These are phyloP conservation scores for Eulimnadia texana DNA, from an alignment of 1,140 invertebrate genomes.

Conservation along the genomic window DNA sequence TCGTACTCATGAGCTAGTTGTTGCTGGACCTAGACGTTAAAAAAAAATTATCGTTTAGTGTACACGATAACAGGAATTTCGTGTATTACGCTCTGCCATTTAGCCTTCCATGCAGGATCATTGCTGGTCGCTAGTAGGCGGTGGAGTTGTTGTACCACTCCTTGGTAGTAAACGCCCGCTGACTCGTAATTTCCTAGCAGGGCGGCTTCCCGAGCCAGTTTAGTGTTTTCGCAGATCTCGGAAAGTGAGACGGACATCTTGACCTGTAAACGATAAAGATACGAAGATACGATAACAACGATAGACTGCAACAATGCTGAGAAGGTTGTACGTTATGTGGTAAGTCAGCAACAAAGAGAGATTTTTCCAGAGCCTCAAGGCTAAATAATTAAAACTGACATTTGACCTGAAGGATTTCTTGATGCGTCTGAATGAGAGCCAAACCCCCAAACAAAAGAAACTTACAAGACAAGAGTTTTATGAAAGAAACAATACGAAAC, in stretches of 20 bases:
- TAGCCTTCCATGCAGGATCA: slow-evolving; percentile 60
- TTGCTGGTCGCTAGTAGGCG: slow-evolving; percentile 62
- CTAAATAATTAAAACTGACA: no score
- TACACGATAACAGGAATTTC: slow-evolving; percentile 1
- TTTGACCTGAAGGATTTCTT: no score
- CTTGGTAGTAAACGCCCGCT: slow-evolving; percentile 86
- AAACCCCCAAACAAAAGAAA: no score
- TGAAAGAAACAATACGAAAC: no score
- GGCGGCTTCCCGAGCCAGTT: slow-evolving; percentile 84
- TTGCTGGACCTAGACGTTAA: slow-evolving; percentile 55
- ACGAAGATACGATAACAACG: no score
- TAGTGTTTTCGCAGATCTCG: slow-evolving; percentile 83
- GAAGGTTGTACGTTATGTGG: no score
- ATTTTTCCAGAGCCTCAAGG: no score
- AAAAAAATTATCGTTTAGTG: slow-evolving; percentile 15
- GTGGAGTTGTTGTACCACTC: slow-evolving; percentile 78
- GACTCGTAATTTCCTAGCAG: slow-evolving; percentile 91
- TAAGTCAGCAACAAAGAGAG: no score
- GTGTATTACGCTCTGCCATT: slow-evolving; percentile 67
- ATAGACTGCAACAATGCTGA: no score
- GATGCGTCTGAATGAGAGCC: no score
- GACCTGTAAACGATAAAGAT: no score
- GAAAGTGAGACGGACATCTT: slow-evolving; percentile 63
- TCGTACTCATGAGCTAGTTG: slow-evolving; percentile 81
- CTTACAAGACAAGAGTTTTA: no score